Conservation (phyloP, 2,797 vertebrate genomes). For the Luscinia luscinia region DNA sequence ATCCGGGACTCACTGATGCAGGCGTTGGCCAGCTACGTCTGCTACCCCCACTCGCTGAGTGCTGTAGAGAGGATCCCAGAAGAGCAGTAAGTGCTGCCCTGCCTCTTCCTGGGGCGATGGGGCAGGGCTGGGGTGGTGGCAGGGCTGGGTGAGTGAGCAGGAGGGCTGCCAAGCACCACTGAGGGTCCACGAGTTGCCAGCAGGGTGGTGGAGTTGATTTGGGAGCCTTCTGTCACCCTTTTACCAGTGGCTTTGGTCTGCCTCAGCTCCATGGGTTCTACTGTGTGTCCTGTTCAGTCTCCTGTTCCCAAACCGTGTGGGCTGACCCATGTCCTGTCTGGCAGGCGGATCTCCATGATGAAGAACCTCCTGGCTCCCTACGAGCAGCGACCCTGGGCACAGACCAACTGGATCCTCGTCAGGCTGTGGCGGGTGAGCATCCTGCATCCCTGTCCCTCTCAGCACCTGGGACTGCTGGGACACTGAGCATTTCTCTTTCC, state of each 20-base stretch:
- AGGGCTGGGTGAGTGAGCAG: neutral
- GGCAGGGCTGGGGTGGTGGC: neutral
- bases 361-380: slow-evolving; percentile 94
- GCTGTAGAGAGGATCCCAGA: slow-evolving; percentile 95
- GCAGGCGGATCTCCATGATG: slow-evolving; percentile 94
- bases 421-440: slow-evolving; percentile 91
- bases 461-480: neutral
- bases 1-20: slow-evolving; percentile 99
- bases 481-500: neutral
- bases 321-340: neutral
- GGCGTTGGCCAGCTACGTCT: slow-evolving; percentile 96
- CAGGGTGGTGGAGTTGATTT: neutral
- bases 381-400: slow-evolving; percentile 97
- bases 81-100: slow-evolving; percentile 89
- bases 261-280: neutral
- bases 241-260: neutral
- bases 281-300: neutral
- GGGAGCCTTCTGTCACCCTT: neutral
- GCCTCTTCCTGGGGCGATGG: neutral
- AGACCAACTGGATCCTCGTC: slow-evolving; percentile 99
- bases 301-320: neutral
- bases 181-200: neutral
- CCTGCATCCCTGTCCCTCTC: neutral
- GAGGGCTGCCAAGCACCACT: neutral
- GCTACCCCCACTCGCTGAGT: slow-evolving; percentile 94